These are phyloP conservation scores for Acromyrmex heyeri DNA, from an alignment of 1,140 invertebrate species.

Conservation along the genomic window DNA sequence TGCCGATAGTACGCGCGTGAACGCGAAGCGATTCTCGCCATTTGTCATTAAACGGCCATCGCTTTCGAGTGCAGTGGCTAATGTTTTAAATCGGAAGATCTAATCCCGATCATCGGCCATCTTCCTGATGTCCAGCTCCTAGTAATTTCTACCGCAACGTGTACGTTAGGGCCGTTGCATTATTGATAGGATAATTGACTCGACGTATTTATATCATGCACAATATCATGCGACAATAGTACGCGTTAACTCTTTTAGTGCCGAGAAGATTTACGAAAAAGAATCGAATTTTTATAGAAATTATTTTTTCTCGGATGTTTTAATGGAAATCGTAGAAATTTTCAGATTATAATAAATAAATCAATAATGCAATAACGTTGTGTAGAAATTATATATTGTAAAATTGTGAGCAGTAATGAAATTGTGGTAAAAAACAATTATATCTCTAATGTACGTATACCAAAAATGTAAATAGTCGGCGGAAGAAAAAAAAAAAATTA, in stretches of 20 bases:
- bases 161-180: constrained; percentile 73
- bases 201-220: constrained; percentile 56
- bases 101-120: constrained; percentile 68
- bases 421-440: background rate
- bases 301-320: background rate
- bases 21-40: constrained; percentile 28
- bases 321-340: background rate
- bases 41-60: constrained; percentile 65
- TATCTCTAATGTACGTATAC: background rate
- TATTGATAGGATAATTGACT: constrained; percentile 80
- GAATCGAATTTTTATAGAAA: background rate
- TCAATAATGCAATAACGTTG: background rate
- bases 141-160: constrained; percentile 79
- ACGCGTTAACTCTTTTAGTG: constrained; percentile 6
- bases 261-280: background rate
- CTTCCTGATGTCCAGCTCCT: constrained; percentile 54
- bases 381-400: background rate
- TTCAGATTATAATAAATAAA: background rate
- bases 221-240: constrained; percentile 26
- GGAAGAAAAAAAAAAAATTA: background rate
- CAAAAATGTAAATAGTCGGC: background rate
- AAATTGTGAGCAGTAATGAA: background rate
- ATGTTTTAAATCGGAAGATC: constrained; percentile 74
- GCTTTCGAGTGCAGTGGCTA: constrained; percentile 48
- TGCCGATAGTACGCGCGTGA: constrained; percentile 23